Base-by-base conservation (phyloP, 2,888 invertebrate genomes). In the Harpalus rufipes region DNA sequence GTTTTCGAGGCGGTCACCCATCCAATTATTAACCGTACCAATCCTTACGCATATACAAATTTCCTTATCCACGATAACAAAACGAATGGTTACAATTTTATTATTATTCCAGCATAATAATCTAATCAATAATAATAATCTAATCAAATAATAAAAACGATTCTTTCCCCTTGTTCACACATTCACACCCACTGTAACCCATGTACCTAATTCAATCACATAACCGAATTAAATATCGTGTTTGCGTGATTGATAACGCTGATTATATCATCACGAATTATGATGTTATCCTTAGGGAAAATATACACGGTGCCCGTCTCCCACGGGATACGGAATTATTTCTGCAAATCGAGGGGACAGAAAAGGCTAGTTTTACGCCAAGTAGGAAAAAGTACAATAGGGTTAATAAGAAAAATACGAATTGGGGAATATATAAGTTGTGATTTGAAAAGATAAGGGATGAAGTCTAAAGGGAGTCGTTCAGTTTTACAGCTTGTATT, bases 221-320 rank as follows among this genome's bases (percentile, higher is more conserved):
- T 79, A 80, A 80, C 61, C 61, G 61, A 61, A 80, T 81, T 68
- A 80, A 44, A 68, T 25, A 51, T 44, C 25, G 44, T 84, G 84
- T 84, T 84, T 84, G 84, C 51, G 84, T 84, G 84, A 84, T 84
- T 84, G 84, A 84, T 84, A 84, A 84, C 58, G 18, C 51, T 76
- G 76, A 84, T 84, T 84, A 84, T 41, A 59, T 61, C 32, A 44
- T 84, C 61, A 63, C 41, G 63, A 84, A 84, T 84, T 83, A 83
- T 83, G 72, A 74, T 74, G 72, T 44, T 74, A 68, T 68, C 39
- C 68, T 41, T 32, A 25, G 68, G 68, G 68, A 68, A 14, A 21
- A 61, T 14, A 68, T 14, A 14, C 32, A 39, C 68, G 32, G 14
- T 7, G 41, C n/a, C 10, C 14, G 14, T 41, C 32, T 68, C 68